Conservation (phyloP, 92 coral and sea anemone species). For the Pocillopora grandis region DNA sequence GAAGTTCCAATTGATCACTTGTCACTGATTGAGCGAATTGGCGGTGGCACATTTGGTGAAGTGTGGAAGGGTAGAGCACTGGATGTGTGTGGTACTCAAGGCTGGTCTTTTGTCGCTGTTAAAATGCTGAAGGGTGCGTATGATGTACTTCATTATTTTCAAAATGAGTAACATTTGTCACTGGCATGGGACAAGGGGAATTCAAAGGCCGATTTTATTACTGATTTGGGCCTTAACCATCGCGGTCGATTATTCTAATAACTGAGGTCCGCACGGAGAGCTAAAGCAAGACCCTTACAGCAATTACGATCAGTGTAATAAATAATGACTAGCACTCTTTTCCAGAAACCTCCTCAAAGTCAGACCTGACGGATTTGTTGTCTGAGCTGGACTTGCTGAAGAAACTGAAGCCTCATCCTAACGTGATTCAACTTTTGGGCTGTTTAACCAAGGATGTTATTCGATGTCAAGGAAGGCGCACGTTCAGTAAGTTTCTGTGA, state of each 20-base stretch:
- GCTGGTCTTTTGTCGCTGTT: conserved; percentile 45
- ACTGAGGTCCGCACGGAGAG: no score
- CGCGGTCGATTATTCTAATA: no score
- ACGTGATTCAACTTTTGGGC: conserved; percentile 37
- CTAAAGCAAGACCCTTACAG: neutral
- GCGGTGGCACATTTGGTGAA: conserved; percentile 38
- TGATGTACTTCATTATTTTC: neutral
- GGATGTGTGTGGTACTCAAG: conserved; percentile 9
- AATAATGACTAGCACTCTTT: neutral
- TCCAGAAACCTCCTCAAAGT: conserved; percentile 22
- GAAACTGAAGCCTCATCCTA: conserved; percentile 40
- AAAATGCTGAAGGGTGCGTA: conserved; percentile 44
- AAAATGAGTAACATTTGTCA: no score
- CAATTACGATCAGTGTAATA: neutral
- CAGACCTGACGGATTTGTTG: conserved; percentile 33
- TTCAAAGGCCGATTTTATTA: no score
- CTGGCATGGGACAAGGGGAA: no score
- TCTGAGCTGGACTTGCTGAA: conserved; percentile 46
- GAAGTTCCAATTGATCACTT: conserved; percentile 19
- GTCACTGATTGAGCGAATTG: conserved; percentile 13
- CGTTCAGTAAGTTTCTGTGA: conserved; percentile 18
- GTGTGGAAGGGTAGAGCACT: conserved; percentile 32
- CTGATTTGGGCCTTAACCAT: no score
- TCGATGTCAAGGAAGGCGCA: neutral
- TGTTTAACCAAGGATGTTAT: conserved; percentile 38